Evolutionary conservation across 1,140 invertebrate genomes (phyloP).

Genomic region (Gonioctena quinquepunctata): DNA sequence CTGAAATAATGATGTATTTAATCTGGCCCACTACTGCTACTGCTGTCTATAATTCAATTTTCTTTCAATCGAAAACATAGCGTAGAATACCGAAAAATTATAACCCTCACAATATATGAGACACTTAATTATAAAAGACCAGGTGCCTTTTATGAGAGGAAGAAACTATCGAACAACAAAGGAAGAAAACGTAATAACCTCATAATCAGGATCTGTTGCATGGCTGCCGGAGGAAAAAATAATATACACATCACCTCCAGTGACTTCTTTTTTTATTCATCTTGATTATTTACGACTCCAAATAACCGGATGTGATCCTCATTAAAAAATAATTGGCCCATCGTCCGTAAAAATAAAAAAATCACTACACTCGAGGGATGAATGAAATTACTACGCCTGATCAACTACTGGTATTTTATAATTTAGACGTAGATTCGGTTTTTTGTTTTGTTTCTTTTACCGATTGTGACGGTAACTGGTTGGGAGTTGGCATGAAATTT

Average conservation of each 20-base stretch:
- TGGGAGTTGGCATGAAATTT: not conserved
- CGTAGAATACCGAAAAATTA: not conserved
- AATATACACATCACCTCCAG: constrained; percentile 12
- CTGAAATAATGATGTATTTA: too few species aligned
- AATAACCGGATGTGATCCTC: constrained; percentile 15
- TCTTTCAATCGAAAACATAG: not conserved
- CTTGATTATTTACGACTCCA: not conserved
- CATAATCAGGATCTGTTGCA: not conserved
- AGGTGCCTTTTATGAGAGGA: not conserved
- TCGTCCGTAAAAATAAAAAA: constrained; percentile 17
- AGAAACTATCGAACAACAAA: not conserved
- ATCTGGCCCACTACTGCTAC: too few species aligned
- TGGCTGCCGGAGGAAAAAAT: not conserved
- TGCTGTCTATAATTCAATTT: too few species aligned
- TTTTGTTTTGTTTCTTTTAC: not conserved
- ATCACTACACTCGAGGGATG: constrained; percentile 15
- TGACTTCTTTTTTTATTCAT: constrained; percentile 5
- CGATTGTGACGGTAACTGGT: not conserved
- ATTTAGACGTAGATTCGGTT: constrained; percentile 3
- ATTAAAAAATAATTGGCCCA: constrained; percentile 19
- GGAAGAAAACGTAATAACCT: not conserved
- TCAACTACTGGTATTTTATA: constrained; percentile 15
- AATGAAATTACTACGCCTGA: constrained; percentile 11
- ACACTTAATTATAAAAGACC: not conserved
- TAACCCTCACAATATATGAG: not conserved